phyloP scores from a whole-genome alignment of 2,797 vertebrate species.

The Gallinago solitaria region DNA sequence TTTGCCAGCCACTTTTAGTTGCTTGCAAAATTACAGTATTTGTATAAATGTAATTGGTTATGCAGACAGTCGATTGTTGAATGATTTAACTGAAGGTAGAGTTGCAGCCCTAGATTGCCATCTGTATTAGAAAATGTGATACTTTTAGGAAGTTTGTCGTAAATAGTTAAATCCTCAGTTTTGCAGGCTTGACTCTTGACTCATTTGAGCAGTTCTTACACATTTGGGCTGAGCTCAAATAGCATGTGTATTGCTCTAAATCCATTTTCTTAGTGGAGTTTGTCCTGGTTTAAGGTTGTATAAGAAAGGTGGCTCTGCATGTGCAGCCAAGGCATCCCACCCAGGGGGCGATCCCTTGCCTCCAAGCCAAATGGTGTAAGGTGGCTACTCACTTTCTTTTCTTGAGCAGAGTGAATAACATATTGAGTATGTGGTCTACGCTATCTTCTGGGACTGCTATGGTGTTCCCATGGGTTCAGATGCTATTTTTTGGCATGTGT shows the following conservation, averaged over 20 bases:
- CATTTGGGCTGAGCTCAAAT: not conserved
- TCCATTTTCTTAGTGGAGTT: not conserved
- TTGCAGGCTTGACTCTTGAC: not conserved
- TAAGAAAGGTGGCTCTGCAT: not conserved
- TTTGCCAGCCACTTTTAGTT: not conserved
- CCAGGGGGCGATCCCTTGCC: not conserved
- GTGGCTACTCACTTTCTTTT: not conserved
- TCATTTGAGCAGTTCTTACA: not conserved
- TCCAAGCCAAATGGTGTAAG: not conserved
- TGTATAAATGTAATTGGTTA: not conserved
- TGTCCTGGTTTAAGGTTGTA: not conserved
- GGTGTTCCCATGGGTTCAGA: not conserved
- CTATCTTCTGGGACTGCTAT: not conserved
- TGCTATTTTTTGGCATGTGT: not conserved
- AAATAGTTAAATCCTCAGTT: not conserved
- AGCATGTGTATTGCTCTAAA: not conserved
- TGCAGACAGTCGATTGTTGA: not conserved
- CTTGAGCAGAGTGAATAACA: not conserved
- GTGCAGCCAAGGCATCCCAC: not conserved
- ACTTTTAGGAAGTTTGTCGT: not conserved
- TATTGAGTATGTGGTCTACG: not conserved
- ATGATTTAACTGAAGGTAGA: not conserved
- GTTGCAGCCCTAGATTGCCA: not conserved
- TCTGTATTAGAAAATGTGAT: not conserved
- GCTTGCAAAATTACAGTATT: not conserved